phyloP scores from a whole-genome alignment of 2,888 invertebrate species.

The Acanthosepion lycidas region DNA sequence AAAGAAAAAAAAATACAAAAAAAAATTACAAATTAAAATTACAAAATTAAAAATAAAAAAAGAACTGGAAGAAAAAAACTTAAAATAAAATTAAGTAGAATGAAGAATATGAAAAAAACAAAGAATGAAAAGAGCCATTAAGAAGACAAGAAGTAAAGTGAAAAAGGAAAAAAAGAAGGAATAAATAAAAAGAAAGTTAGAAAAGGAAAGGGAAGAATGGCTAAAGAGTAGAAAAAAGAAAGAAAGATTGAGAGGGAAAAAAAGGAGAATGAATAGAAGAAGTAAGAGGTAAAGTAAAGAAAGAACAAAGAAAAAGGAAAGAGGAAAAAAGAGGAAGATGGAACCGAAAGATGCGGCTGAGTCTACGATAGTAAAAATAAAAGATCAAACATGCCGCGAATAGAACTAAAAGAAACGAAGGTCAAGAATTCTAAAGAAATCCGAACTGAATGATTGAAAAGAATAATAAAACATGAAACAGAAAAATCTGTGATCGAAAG shows the following conservation, averaged over 20 bases:
- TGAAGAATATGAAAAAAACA: no score
- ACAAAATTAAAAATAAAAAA: no score
- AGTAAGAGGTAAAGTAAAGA: background rate
- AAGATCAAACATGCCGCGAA: background rate
- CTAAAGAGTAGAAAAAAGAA: background rate
- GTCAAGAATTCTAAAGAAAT: slow-evolving; percentile 6
- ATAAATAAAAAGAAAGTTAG: no score
- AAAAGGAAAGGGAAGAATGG: background rate
- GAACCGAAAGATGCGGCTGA: background rate
- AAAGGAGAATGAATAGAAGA: background rate
- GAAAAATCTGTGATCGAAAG: background rate
- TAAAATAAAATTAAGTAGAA: no score
- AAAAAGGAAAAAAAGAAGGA: no score
- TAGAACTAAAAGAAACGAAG: background rate
- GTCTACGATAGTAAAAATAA: background rate
- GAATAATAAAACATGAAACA: background rate
- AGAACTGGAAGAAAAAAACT: no score
- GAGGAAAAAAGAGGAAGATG: background rate
- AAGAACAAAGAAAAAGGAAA: background rate
- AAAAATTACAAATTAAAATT: no score
- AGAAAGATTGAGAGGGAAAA: background rate
- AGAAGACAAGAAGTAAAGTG: no score
- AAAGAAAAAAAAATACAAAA: no score
- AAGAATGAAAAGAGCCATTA: no score
- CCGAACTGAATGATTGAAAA: background rate